Evolutionary conservation across 2,797 vertebrate species (phyloP), one percentile per base, ranked within the genome.

Genomic region (Chelon auratus): DNA sequence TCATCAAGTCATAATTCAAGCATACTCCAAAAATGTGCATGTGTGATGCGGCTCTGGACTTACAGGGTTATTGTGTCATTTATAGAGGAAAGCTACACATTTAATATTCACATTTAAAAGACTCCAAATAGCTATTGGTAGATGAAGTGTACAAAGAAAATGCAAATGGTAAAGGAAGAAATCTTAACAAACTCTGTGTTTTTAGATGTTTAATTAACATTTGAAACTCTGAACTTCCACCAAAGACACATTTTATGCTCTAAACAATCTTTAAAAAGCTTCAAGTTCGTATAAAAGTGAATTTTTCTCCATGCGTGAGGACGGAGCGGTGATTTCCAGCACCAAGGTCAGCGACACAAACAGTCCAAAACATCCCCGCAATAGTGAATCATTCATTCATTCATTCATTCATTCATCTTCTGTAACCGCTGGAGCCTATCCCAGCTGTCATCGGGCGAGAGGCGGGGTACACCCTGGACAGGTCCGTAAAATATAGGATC

Each of bases 271-370:
- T 48, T 18, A 48, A 18, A 40, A 40, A 40, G 39, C 18, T 48
- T 8, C 1, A 48, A 18, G 18, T 48, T 9, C 3, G n/a, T 3
- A 9, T 10, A 20, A 18, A 9, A 18, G 3, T 9, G 8, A 47
- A 10, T 10, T 48, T 6, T 52, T 5, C 20, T 9, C 50, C 12
- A 5, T 7, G 11, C 30, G 7, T 33, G 14, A 14, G 22, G 13
- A 4, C 1, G 2, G 8, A 13, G 7, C 17, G 15, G 20, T 18
- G 13, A 8, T 24, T 9, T 50, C 43, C 24, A 77, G 50, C 22
- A 77, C 67, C 42, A 61, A 55, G 61, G 66, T 53, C 55, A 59
- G 66, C 33, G 60, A 58, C 26, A 47, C 6, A 8, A n/a, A 47
- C 45, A 52, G n/a, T 18, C 4, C n/a, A 39, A 53, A 45, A 58